These are phyloP conservation scores for Drosophila neocordata DNA, from an alignment of 1,140 invertebrate genomes.

Conservation along the genomic window DNA sequence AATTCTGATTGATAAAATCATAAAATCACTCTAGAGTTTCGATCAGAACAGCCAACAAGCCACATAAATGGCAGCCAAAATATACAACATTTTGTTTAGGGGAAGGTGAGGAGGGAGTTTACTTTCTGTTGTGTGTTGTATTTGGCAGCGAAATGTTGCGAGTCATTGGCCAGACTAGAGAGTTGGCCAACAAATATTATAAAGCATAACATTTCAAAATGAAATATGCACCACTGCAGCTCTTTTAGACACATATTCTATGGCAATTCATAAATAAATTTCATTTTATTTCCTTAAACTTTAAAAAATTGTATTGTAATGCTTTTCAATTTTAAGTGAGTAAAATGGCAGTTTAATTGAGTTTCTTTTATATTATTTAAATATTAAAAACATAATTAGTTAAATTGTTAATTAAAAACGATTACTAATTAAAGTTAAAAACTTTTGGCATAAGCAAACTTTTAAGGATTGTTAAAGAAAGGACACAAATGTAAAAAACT, in stretches of 20 bases:
- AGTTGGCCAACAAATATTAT: constrained; percentile 51
- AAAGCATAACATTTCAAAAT: constrained; percentile 56
- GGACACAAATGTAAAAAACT: too few species aligned
- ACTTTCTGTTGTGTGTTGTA: background rate
- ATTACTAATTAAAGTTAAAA: too few species aligned
- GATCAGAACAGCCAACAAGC: constrained; percentile 1
- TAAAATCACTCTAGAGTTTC: constrained; percentile 22
- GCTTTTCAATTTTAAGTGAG: background rate
- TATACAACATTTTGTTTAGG: background rate
- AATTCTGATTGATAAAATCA: constrained; percentile 58
- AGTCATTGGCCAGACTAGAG: constrained; percentile 9
- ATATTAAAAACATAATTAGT: too few species aligned
- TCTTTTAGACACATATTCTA: constrained; percentile 53
- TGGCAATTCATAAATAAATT: constrained; percentile 62
- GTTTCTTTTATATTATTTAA: too few species aligned
- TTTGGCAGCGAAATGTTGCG: background rate
- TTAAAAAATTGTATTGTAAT: background rate
- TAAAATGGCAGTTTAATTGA: background rate
- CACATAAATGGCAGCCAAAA: constrained; percentile 26
- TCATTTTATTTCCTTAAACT: constrained; percentile 1
- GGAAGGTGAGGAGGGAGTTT: background rate
- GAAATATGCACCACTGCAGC: constrained; percentile 69
- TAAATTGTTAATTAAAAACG: background rate
- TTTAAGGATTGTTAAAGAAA: too few species aligned
- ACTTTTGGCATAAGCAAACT: too few species aligned